Percentiles rank a stretch among this genome's conserved stretches.
Evolutionary conservation across 2,113 vertebrate genomes (phyloP).

Genomic region (Monopterus albus): DNA sequence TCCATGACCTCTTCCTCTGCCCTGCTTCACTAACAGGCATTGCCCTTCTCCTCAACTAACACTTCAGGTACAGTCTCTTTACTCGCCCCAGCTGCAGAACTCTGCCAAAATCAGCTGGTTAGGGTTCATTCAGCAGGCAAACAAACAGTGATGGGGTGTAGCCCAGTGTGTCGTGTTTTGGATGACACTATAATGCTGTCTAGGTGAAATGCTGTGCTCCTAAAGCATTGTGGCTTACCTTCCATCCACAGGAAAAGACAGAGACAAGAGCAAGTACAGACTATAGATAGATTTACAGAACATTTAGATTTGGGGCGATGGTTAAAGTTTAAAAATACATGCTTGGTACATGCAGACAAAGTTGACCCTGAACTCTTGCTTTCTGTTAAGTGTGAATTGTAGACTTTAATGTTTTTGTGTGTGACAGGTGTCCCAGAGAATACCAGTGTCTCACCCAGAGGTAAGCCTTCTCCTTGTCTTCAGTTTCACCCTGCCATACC

Average conservation of each 20-base stretch:
- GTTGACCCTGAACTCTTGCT: background rate
- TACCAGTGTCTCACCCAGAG: constrained; percentile 87
- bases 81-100: constrained; percentile 76
- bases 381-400: constrained; percentile 65
- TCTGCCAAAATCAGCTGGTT: constrained; percentile 74
- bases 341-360: background rate
- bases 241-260: background rate
- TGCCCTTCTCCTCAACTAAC: constrained; percentile 58
- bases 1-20: constrained; percentile 11
- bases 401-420: constrained; percentile 75
- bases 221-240: constrained; percentile 3
- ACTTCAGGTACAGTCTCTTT: constrained; percentile 74
- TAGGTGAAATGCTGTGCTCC: constrained; percentile 18
- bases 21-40: constrained; percentile 54
- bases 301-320: background rate
- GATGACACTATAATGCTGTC: constrained; percentile 28
- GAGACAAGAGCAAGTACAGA: background rate
- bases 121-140: constrained; percentile 75
- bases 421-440: constrained; percentile 86
- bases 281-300: background rate
- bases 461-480: constrained; percentile 80
- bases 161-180: constrained; percentile 37
- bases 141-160: constrained; percentile 25
- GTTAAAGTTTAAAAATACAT: background rate
- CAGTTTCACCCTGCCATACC: constrained; percentile 8